Base-by-base conservation (phyloP, 1,140 invertebrate genomes). In the Frieseomelitta varia region DNA sequence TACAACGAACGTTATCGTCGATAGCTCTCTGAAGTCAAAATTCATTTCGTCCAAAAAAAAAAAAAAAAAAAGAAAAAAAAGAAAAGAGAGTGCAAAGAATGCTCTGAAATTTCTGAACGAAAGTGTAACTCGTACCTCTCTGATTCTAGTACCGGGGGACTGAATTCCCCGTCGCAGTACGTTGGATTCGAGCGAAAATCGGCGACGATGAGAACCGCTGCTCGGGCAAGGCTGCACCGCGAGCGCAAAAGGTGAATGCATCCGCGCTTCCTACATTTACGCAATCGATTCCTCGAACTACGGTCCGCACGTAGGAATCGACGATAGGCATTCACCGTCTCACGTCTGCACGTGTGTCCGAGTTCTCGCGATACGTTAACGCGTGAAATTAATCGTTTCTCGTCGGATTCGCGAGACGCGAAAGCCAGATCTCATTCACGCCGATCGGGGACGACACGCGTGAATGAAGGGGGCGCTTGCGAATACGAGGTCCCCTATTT, bases 201-300 rank as follows among this genome's bases (percentile, higher is more conserved):
- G 17, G 21, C 15, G 1, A 11, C 12, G 11, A 39, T 89, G 93
- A 94, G 92, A 92, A 84, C 76, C 93, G 85, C 92, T 93, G 93
- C 47, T 67, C 79, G 79, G 84, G 80, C 93, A 93, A 94, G 93
- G 93, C 91, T 94, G 90, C 81, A 90, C 39, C 6, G 65, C 10
- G 30, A 67, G 30, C 84, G 73, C 87, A 92, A 94, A 94, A 94
- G 93, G 93, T 93, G 93, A 94, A 94, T 94, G 93, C 93, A 94
- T 94, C 91, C 91, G 90, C 91, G 91, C 93, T 94, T 94, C 93
- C 93, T 94, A 91, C 90, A 93, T 93, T 93, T 94, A 93, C 91
- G 93, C 92, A 94, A 94, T 92, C 91, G 91, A 93, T 93, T 86
- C 89, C 87, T 85, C 86, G 87, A 91, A 89, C 69, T 86, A 61